A percentile compares a stretch with the other conserved stretches of the same genome.
These are phyloP conservation scores for Iguana delicatissima DNA, from an alignment of 2,797 vertebrate genomes.

Conservation along the genomic window DNA sequence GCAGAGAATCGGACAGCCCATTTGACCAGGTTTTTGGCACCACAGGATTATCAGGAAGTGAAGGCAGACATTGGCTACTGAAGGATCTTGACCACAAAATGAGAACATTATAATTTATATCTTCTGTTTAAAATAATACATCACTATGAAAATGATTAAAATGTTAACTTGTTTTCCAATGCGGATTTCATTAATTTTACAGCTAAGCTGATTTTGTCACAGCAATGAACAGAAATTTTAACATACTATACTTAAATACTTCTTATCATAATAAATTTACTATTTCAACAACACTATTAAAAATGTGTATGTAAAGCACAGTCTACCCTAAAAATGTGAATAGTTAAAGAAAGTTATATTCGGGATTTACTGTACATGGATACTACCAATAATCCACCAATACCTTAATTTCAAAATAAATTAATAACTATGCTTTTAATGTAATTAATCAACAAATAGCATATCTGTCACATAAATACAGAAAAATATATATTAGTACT, in stretches of 20 bases:
- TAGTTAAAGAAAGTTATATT: slow-evolving; percentile 23
- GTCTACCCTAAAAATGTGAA: background rate
- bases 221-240: background rate
- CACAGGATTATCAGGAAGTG: background rate
- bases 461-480: slow-evolving; percentile 1
- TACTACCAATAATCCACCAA: slow-evolving; percentile 11
- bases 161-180: background rate
- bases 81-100: background rate
- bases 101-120: background rate
- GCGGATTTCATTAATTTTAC: background rate
- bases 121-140: background rate
- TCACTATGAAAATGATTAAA: background rate
- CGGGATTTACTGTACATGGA: background rate
- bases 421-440: background rate
- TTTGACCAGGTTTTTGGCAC: too few relatives aligned
- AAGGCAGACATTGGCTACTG: too few relatives aligned
- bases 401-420: slow-evolving; percentile 23
- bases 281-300: background rate
- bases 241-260: background rate
- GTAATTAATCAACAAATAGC: slow-evolving; percentile 9
- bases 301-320: background rate
- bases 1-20: background rate
- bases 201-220: background rate
- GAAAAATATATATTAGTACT: background rate
- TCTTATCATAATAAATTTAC: background rate